A percentile compares a stretch with the other conserved stretches of the same genome.
These are phyloP conservation scores for Hyppa rectilinea DNA, from an alignment of 2,888 invertebrate genomes.

Conservation along the genomic window DNA sequence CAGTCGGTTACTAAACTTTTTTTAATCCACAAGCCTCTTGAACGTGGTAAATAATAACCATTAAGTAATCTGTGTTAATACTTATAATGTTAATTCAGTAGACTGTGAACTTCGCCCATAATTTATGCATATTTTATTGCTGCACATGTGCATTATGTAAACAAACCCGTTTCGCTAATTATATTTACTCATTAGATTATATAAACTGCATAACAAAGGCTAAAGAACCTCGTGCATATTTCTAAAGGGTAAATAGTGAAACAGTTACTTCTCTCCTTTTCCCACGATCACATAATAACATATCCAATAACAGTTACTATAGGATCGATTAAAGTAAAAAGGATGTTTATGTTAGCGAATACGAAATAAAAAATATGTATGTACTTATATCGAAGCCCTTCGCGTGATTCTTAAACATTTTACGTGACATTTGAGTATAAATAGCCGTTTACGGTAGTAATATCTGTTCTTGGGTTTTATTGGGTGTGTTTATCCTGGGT, in stretches of 20 bases:
- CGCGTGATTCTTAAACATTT: conserved; percentile 32
- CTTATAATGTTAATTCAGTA: conserved; percentile 47
- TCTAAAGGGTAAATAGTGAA: conserved; percentile 27
- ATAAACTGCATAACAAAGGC: conserved; percentile 50
- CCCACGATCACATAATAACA: conserved; percentile 30
- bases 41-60: conserved; percentile 11
- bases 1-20: neutral
- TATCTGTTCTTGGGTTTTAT: conserved; percentile 30
- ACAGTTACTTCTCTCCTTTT: conserved; percentile 33
- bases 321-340: conserved; percentile 23
- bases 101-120: conserved; percentile 47
- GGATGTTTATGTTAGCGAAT: conserved; percentile 22
- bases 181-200: conserved; percentile 59
- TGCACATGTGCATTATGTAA: conserved; percentile 57
- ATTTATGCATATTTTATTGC: conserved; percentile 59
- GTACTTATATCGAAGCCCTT: conserved; percentile 40
- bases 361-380: conserved; percentile 56
- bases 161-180: conserved; percentile 60
- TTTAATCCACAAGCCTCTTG: neutral
- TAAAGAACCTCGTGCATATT: conserved; percentile 35
- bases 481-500: conserved; percentile 10
- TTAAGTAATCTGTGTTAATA: conserved; percentile 43
- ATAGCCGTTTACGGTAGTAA: conserved; percentile 35
- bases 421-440: conserved; percentile 39
- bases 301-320: conserved; percentile 12